Base-by-base conservation (phyloP, 2,888 invertebrate species). In the Conchocele bisecta region DNA sequence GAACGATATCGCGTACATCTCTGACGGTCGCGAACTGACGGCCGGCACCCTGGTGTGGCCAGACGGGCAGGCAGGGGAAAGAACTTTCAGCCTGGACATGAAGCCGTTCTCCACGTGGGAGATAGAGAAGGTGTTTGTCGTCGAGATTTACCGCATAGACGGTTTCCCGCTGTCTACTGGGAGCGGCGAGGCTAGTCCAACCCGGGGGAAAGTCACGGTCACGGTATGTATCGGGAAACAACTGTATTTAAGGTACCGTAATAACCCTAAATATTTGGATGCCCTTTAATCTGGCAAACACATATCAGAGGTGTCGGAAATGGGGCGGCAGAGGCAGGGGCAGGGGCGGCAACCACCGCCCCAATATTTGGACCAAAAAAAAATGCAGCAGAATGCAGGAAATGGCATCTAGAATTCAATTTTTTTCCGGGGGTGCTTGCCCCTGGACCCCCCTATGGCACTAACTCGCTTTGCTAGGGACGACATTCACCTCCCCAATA, bases 41-140 rank as follows among this genome's bases (percentile, higher is more conserved):
- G 65, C 74, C 6, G 89, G 89, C 5, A 66, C 66, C 4, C 70
- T 91, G 26, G 58, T 57, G 0, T 91, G 90, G 90, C 61, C 54
- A 5, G 85, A 86, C 61, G 84, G 83, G 7, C 84, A 88, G 64
- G 75, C 70, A n/a, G 89, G 89, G 3, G 67, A 67, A 48, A 87
- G 86, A 72, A 75, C 79, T n/a, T 77, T 90, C 58, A 73, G 64
- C 13, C 63, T 90, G 33, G 65, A 71, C 33, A 80, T 90, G 20
- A 89, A 89, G 73, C 80, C 85, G n/a, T 85, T 85, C 76, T 77
- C 82, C 20, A 84, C 70, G 26, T 89, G 89, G 89, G 91, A 91
- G 79, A 80, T 90, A 33, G 81, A 84, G 67, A 88, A 91, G 67
- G 77, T 66, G 7, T 90, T 87, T 68, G 64, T 84, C 20, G 63